phyloP scores from a whole-genome alignment of 2,797 vertebrate species.

The Pachyuromys duprasi region DNA sequence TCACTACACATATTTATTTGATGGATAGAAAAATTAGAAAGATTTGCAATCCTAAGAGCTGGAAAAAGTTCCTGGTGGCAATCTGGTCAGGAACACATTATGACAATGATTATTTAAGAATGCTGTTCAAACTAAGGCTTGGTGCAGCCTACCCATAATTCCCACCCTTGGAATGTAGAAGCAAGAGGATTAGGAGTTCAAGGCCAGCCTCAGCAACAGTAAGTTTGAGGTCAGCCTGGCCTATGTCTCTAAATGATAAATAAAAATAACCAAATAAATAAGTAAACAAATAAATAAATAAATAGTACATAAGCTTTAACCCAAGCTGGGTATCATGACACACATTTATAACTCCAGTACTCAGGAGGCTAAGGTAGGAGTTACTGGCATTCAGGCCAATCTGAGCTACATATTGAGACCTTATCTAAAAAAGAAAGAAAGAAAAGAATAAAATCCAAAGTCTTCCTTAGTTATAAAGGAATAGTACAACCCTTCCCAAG shows the following conservation, averaged over 20 bases:
- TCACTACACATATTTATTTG: slow-evolving; percentile 33
- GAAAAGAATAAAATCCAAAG: neutral
- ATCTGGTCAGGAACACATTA: slow-evolving; percentile 1
- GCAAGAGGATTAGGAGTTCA: neutral
- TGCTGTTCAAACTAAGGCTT: neutral
- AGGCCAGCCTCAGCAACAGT: neutral
- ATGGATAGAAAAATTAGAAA: slow-evolving; percentile 38
- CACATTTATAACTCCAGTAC: neutral
- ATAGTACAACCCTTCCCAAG: neutral
- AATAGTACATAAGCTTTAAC: neutral
- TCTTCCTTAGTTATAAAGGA: neutral
- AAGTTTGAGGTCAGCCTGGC: neutral
- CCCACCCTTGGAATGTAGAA: neutral
- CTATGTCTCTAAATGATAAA: neutral
- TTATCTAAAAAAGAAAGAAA: neutral
- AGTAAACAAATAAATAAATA: neutral
- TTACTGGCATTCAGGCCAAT: neutral
- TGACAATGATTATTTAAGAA: neutral
- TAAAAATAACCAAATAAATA: neutral
- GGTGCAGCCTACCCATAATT: neutral
- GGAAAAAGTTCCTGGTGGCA: neutral
- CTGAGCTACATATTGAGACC: neutral
- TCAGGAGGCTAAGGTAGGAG: neutral
- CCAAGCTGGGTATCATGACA: neutral
- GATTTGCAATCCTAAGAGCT: slow-evolving; percentile 21